Evolutionary conservation across 2,113 vertebrate species (phyloP), one percentile per base, ranked within the genome.

Genomic region (Pterocles gutturalis): DNA sequence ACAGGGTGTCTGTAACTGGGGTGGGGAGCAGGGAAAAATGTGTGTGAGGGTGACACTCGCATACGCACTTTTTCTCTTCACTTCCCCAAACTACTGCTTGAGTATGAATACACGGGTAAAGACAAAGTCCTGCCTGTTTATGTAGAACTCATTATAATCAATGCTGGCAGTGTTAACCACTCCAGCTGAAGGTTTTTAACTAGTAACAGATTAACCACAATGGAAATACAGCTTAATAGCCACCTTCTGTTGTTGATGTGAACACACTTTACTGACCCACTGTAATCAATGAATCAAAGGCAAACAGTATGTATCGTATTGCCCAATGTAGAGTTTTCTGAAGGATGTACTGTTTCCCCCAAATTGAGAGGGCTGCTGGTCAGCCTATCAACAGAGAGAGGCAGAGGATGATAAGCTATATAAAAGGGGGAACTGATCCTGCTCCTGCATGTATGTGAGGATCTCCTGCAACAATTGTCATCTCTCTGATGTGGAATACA

Each of bases 1-100:
- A 25, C 0, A 2, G 3, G 5, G 2, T 60, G 7, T 51, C 78
- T 0, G 0, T 57, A 67, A 38, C 41, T 45, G 41, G 5, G 12
- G 5, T 48, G 11, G 22, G 29, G 33, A 83, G 4, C 10, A 55
- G 31, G 25, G 24, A 18, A 41, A 82, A 7, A 34, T 19, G 7
- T 13, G 11, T 51, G 31, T 76, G 28, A 82, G 9, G 20, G 17
- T 61, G 31, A 80, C 9, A 3, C 29, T 19, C 9, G 9, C 28
- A 38, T 36, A 24, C 12, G 34, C 3, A 19, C 6, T 29, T 72
- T 82, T 83, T 38, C 26, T 31, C 12, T 55, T 5, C 9, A 7
- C 21, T 91, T 67, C 29, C 25, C 48, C 34, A 67, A 3, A 70
- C 28, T 67, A 21, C 28, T 28, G 11, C 58, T 57, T 72, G 58